Conservation (phyloP, 2,113 vertebrate species). For the Polyodon spathula region DNA sequence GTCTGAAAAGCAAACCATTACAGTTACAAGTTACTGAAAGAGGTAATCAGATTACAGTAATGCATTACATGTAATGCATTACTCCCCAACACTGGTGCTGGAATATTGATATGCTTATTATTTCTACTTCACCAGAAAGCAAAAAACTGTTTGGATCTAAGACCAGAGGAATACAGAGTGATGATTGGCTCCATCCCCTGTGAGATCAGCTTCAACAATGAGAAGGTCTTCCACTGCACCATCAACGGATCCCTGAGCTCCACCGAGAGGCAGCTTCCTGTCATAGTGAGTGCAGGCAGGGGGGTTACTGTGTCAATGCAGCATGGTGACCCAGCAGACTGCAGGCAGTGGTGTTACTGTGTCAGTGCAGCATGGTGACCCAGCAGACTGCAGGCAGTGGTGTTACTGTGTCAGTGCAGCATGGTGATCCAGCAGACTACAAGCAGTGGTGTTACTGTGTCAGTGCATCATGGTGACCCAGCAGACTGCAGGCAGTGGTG, state of each 20-base stretch:
- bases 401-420: too few species aligned
- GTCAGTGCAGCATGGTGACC: too few species aligned
- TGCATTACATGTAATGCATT: not conserved
- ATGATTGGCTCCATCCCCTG: conserved; percentile 86
- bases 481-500: too few species aligned
- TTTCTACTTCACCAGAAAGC: conserved; percentile 71
- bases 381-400: too few species aligned
- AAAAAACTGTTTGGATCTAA: conserved; percentile 73
- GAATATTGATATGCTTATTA: conserved; percentile 22
- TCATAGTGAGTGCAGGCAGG: conserved; percentile 84
- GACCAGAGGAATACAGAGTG: conserved; percentile 81
- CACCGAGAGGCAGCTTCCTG: conserved; percentile 71
- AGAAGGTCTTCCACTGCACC: conserved; percentile 92
- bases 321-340: conserved; percentile 36
- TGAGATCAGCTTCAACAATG: conserved; percentile 85
- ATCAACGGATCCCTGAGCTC: conserved; percentile 77
- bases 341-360: too few species aligned
- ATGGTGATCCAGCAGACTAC: too few species aligned
- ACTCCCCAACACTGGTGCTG: not conserved
- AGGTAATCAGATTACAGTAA: not conserved
- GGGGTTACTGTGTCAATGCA: conserved; percentile 29
- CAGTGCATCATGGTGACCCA: too few species aligned
- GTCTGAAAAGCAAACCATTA: too few species aligned
- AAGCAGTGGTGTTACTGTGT: too few species aligned
- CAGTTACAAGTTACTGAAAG: too few species aligned